Percentiles rank a stretch among this genome's conserved stretches.
phyloP scores from a whole-genome alignment of 2,113 vertebrate genomes.

The Dromiciops gliroides region DNA sequence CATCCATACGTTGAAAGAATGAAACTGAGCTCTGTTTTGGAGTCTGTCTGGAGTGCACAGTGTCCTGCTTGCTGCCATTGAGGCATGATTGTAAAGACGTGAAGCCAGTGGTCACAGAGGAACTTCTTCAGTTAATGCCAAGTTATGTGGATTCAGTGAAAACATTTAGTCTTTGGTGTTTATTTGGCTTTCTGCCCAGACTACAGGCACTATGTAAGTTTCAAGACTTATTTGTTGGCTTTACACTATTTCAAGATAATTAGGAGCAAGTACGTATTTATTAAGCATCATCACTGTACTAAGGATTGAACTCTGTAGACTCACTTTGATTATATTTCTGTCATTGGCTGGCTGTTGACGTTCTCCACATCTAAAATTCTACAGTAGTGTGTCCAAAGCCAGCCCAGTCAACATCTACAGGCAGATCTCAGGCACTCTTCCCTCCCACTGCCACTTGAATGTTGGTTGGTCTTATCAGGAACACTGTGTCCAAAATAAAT shows the following conservation, averaged over 20 bases:
- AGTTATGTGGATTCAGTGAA: background rate
- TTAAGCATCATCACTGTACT: background rate
- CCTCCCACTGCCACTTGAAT: background rate
- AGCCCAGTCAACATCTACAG: background rate
- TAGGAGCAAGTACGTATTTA: background rate
- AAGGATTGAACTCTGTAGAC: background rate
- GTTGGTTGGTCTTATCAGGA: slow-evolving; percentile 43
- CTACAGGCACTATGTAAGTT: background rate
- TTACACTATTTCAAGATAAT: slow-evolving; percentile 10
- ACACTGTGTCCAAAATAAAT: slow-evolving; percentile 53
- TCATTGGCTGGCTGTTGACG: background rate
- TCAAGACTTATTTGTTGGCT: slow-evolving; percentile 1
- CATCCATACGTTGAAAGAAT: background rate
- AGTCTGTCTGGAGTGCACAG: background rate
- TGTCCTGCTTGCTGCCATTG: background rate
- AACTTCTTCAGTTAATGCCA: background rate
- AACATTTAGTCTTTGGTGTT: background rate
- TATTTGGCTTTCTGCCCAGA: background rate
- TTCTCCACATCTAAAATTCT: background rate
- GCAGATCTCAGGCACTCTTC: background rate
- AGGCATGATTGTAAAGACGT: background rate
- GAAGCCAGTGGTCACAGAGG: background rate
- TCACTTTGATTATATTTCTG: background rate
- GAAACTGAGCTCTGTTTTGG: background rate
- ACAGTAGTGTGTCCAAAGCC: background rate